phyloP scores from a whole-genome alignment of 2,888 invertebrate genomes.

The Epinotia bilunana region DNA sequence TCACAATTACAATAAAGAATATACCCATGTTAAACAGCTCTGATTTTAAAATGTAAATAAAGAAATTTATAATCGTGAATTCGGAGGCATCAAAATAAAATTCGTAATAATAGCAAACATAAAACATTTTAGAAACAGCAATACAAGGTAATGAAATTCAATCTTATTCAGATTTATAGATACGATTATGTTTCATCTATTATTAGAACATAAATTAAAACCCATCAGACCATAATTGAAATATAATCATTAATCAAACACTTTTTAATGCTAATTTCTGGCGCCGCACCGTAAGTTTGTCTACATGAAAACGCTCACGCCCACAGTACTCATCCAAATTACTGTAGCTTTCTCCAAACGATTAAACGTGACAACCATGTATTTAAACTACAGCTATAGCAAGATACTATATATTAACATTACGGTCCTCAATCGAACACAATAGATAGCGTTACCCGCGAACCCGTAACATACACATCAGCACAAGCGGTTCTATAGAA shows the following conservation, averaged over 20 bases:
- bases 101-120: not conserved
- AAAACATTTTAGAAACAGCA: not conserved
- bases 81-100: too few relatives aligned
- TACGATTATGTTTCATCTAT: not conserved
- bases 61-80: too few relatives aligned
- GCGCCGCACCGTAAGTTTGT: constrained; percentile 18
- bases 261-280: constrained; percentile 33
- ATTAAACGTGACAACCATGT: constrained; percentile 41
- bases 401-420: constrained; percentile 61
- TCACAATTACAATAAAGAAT: too few relatives aligned
- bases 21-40: too few relatives aligned
- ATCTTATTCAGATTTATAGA: too few relatives aligned
- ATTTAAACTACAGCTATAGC: constrained; percentile 34
- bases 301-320: constrained; percentile 25
- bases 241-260: constrained; percentile 30
- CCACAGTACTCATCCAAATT: constrained; percentile 29
- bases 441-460: constrained; percentile 66
- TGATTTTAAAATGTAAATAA: too few relatives aligned
- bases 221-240: constrained; percentile 13
- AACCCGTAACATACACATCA: constrained; percentile 71
- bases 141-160: too few relatives aligned
- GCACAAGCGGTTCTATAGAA: constrained; percentile 58
- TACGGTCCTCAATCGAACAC: constrained; percentile 68
- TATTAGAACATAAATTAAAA: not conserved
- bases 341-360: constrained; percentile 42